These are phyloP conservation scores for Petrocephalus schoutedeni DNA, from an alignment of 2,797 vertebrate species.

Conservation along the genomic window DNA sequence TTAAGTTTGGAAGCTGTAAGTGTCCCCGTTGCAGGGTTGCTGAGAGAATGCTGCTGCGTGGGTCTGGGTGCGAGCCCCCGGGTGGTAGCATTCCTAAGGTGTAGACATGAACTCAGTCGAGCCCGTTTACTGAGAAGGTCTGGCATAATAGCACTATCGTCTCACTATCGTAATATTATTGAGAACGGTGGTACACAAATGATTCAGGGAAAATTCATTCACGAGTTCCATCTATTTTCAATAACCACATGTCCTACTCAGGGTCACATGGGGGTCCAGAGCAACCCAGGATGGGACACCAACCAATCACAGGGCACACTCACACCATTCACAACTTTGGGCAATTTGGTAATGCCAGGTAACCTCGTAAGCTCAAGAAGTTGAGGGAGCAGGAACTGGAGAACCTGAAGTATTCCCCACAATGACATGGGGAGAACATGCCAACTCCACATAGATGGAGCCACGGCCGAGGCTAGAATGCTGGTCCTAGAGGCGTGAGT, in stretches of 20 bases:
- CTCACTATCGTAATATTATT: background rate
- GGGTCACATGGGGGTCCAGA: background rate
- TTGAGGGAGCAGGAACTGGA: background rate
- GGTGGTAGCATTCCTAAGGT: background rate
- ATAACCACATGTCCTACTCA: background rate
- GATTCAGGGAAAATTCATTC: background rate
- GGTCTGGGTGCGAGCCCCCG: background rate
- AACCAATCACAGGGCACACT: background rate
- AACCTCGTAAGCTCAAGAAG: background rate
- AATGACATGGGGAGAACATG: background rate
- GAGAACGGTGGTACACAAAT: background rate
- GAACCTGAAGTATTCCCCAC: background rate
- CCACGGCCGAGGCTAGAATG: background rate
- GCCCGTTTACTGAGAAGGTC: background rate
- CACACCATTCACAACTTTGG: background rate
- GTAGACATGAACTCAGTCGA: background rate
- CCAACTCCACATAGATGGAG: background rate
- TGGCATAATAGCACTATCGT: background rate
- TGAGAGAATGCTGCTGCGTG: background rate
- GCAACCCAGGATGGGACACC: background rate
- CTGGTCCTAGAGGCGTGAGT: background rate
- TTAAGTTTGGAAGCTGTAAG: slow-evolving; percentile 99
- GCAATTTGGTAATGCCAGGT: background rate
- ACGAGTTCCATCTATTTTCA: background rate
- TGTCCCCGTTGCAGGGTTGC: slow-evolving; percentile 34